phyloP scores from a whole-genome alignment of 2,797 vertebrate genomes.

The Brachyrhaphis roseni region DNA sequence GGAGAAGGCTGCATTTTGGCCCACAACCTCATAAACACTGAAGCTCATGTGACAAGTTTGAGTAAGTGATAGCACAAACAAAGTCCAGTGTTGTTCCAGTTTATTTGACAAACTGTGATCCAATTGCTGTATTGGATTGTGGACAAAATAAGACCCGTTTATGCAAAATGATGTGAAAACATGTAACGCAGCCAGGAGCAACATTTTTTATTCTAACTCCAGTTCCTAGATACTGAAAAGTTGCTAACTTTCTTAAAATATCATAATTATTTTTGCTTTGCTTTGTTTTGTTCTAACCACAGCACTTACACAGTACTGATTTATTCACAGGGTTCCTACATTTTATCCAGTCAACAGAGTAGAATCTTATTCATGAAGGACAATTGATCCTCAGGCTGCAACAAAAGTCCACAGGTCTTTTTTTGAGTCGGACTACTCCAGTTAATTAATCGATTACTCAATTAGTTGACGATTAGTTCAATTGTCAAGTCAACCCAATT shows the following conservation, averaged over 20 bases:
- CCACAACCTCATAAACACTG: not conserved
- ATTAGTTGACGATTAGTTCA: no score
- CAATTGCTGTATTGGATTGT: not conserved
- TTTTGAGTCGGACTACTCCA: no score
- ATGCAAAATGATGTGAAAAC: not conserved
- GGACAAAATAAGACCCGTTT: not conserved
- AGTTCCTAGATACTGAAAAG: not conserved
- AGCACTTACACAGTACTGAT: not conserved
- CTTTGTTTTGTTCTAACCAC: not conserved
- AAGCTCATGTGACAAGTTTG: conserved; percentile 11
- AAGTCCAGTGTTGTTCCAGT: not conserved
- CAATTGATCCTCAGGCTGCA: not conserved
- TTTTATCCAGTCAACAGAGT: not conserved
- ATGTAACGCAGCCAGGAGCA: not conserved
- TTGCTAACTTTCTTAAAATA: not conserved
- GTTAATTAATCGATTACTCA: no score
- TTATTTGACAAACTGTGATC: not conserved
- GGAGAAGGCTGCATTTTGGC: not conserved
- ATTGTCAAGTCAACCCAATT: no score
- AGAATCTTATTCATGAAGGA: not conserved
- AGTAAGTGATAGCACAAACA: conserved; percentile 11
- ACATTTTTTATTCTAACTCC: not conserved
- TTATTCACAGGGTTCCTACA: not conserved
- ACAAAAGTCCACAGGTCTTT: not conserved
- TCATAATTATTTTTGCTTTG: not conserved